Base-by-base conservation (phyloP, 2,797 vertebrate species). In the Xenops minutus region DNA sequence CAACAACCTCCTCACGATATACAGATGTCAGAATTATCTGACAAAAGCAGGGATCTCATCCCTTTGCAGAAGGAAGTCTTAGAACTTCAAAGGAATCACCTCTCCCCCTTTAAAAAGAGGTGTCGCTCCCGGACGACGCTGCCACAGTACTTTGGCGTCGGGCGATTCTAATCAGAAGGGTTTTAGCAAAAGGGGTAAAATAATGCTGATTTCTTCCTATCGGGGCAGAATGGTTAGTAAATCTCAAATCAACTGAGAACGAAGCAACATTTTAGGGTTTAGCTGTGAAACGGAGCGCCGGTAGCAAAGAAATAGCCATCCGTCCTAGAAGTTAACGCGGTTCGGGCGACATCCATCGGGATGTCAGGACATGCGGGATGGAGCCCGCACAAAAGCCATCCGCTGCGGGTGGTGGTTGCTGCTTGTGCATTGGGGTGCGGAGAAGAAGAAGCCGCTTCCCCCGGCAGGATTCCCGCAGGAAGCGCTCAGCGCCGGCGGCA, bases 281-380 rank as follows among this genome's bases (percentile, higher is more conserved):
- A n/a, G 27, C 62, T 61, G 43, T 19, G 43, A n/a, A 78, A 36
- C 4, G 5, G 18, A 29, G 44, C 0, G 12, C 32, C 2, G 0
- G n/a, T 5, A 30, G 32, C 16, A 2, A 27, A 41, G 49, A 39
- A 71, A 18, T 0, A 7, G 14, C 34, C 54, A 19, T 46, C 44
- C 3, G 2, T 15, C 43, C 30, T 14, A 2, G 17, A 12, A 24
- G 19, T 13, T 23, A 23, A 6, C 0, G n/a, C 1, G 37, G 24
- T 11, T 2, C 5, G 6, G 19, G 11, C 6, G 9, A 18, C 36
- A 15, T 15, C 19, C 14, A 1, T 41, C 41, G 14, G 41, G 41
- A 17, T 41, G 41, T 41, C 41, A 16, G 41, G 41, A 41, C 41
- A 41, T 17, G 41, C 41, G 41, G 14, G 56, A 43, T 1, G 49